phyloP scores from a whole-genome alignment of 2,888 invertebrate genomes.

The Leptothorax acervorum region DNA sequence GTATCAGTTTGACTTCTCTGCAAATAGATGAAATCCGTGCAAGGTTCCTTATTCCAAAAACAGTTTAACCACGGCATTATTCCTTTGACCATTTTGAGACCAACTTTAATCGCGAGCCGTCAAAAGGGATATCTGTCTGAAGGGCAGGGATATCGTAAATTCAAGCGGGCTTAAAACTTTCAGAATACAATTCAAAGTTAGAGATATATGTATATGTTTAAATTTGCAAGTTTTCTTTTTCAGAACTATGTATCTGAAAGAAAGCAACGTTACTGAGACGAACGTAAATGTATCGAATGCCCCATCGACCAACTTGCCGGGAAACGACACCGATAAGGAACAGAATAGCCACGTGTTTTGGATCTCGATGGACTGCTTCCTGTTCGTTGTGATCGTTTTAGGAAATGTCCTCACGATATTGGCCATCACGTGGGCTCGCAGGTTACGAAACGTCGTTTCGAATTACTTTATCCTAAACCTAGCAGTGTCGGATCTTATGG shows the following conservation, averaged over 20 bases:
- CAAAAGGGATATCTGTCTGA: not conserved
- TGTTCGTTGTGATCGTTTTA: constrained; percentile 89
- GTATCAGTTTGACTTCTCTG: not conserved
- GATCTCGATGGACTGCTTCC: constrained; percentile 89
- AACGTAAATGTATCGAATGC: not conserved
- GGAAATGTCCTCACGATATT: constrained; percentile 92
- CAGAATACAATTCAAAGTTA: not conserved
- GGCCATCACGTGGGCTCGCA: constrained; percentile 90
- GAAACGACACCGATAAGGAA: constrained; percentile 1
- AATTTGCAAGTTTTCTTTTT: not conserved
- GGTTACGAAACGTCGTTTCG: constrained; percentile 90
- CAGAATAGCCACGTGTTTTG: constrained; percentile 84
- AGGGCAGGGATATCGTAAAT: not conserved
- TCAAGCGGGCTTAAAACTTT: not conserved
- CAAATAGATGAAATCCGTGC: not conserved
- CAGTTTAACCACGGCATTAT: not conserved
- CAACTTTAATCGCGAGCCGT: not conserved
- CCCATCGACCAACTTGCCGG: not conserved
- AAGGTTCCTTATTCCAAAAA: not conserved
- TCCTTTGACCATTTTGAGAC: not conserved
- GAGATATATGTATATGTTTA: no score
- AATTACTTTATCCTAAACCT: constrained; percentile 93
- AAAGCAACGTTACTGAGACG: not conserved
- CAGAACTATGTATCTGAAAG: constrained; percentile 22
- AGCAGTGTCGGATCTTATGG: constrained; percentile 92